Conservation (phyloP, 1,140 invertebrate genomes). For the Orchesella cincta region DNA sequence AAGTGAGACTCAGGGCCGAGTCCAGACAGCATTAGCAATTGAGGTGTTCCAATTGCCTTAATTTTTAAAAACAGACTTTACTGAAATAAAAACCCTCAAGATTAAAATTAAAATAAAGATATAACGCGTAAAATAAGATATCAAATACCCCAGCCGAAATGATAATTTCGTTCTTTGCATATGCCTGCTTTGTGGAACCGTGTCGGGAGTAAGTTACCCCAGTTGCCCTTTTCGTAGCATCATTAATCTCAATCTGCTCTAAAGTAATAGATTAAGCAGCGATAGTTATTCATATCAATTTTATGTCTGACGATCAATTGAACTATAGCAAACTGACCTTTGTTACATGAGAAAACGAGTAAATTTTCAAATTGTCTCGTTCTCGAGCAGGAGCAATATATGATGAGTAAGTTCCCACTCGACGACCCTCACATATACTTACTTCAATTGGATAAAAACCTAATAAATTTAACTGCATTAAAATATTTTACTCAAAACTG, state of each 20-base stretch:
- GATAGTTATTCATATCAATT: too few species aligned
- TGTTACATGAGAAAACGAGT: conserved; percentile 12
- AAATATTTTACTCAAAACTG: neutral
- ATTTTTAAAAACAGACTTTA: neutral
- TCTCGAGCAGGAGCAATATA: neutral
- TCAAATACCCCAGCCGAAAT: neutral
- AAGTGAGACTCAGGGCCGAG: neutral
- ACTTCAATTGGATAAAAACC: conserved; percentile 9
- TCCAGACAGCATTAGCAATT: conserved; percentile 51
- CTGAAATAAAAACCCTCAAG: too few species aligned
- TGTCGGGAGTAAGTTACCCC: neutral
- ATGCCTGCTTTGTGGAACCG: neutral
- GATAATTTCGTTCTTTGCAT: neutral
- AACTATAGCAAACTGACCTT: too few species aligned
- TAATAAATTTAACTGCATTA: conserved; percentile 1
- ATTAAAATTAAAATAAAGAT: too few species aligned
- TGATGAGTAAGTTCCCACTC: neutral
- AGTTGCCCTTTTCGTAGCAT: neutral
- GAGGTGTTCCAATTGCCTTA: conserved; percentile 53
- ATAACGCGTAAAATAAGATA: neutral
- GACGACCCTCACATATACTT: neutral
- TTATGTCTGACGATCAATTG: too few species aligned
- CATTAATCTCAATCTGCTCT: conserved; percentile 12
- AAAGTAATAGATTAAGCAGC: too few species aligned
- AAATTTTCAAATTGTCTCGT: neutral